Base-by-base conservation (phyloP, 1,140 invertebrate species). In the Drosophila grimshawi region DNA sequence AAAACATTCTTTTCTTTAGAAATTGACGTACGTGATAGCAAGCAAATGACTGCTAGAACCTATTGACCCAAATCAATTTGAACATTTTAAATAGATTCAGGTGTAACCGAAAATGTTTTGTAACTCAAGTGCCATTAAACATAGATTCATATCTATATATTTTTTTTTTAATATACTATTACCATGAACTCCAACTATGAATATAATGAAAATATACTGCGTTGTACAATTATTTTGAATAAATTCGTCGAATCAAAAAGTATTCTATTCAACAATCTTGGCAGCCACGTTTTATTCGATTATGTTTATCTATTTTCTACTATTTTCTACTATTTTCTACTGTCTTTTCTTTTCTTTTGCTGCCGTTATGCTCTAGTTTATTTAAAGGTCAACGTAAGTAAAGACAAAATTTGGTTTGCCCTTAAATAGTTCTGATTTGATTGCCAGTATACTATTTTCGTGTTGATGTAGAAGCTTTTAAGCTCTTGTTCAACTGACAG, bases 401-500 rank as follows among this genome's bases (percentile, higher is more conserved):
- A 37, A 57, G 48, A 62, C 45, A 35, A 53, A 74, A 57, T 74
- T 67, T 19, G 39, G 27, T 66, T 56, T 64, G 11, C 57, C 19
- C 39, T n/a, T 61, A 29, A 73, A 62, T 67, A 74, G 61, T 73
- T 68, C 32, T 68, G 56, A 73, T 73, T 73, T 76, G 74, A 72
- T 76, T 76, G 62, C 35, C 62, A 66, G 74, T 81, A 73, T 59
- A 66, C 63, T 76, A 61, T 82, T 85, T 82, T 64, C 68, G 80
- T 83, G 81, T 81, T 81, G 73, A 81, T 81, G 76, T 67, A 56
- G 53, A 73, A 76, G 79, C 79, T 77, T 81, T 81, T 72, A 68
- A 72, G 80, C 79, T 69, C 67, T 81, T 75, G 76, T 81, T 81
- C 79, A 81, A 78, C 81, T 81, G 82, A 69, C 72, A 69, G 80